Evolutionary conservation across 2,797 vertebrate genomes (phyloP).

Genomic region (Platalea minor): DNA sequence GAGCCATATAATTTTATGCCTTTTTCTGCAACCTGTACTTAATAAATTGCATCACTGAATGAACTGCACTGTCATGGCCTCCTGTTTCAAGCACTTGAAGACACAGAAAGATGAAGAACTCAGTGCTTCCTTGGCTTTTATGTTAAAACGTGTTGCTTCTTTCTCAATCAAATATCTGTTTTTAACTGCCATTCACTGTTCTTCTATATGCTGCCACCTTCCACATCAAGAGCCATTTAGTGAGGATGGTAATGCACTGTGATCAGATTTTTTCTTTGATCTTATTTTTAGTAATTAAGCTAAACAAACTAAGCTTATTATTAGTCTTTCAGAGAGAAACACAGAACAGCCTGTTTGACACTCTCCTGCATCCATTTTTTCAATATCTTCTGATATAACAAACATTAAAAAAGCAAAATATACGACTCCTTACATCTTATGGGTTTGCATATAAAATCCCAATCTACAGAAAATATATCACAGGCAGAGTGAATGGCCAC

Average conservation of each 20-base stretch:
- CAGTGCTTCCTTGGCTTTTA: not conserved
- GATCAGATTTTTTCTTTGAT: not conserved
- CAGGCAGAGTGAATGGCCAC: not conserved
- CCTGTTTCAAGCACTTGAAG: not conserved
- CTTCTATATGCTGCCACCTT: not conserved
- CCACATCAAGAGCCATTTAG: not conserved
- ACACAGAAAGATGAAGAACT: not conserved
- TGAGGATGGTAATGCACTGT: not conserved
- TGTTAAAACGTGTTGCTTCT: not conserved
- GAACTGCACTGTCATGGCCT: not conserved
- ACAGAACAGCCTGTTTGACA: not conserved
- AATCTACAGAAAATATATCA: not conserved
- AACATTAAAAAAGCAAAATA: not conserved
- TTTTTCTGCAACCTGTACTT: not conserved
- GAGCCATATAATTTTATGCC: not conserved
- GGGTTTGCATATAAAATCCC: not conserved
- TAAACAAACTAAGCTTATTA: not conserved
- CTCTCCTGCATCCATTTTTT: not conserved
- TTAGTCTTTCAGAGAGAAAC: not conserved
- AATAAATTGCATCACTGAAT: not conserved
- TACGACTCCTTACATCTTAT: not conserved
- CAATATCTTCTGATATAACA: not conserved
- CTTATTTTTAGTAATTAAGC: not conserved
- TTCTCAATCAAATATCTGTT: not conserved
- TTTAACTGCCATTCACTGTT: not conserved